These are phyloP conservation scores for Morelia viridis DNA, from an alignment of 2,797 vertebrate genomes.

Conservation along the genomic window DNA sequence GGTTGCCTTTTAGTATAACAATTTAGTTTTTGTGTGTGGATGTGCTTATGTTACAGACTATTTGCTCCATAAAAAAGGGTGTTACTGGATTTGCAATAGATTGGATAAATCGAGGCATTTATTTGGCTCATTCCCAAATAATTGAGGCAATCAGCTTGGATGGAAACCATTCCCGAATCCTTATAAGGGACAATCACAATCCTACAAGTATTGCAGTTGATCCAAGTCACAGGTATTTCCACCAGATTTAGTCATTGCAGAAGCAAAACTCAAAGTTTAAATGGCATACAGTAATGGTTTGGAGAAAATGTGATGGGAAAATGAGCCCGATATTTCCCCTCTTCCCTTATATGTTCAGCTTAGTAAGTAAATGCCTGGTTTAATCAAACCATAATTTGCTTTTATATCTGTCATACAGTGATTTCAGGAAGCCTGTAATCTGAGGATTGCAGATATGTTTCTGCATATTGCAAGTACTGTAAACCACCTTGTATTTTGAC, in stretches of 20 bases:
- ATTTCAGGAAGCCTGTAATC: too few species aligned
- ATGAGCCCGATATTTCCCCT: too few species aligned
- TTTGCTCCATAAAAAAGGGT: slow-evolving; percentile 80
- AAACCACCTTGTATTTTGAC: neutral
- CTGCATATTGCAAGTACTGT: neutral
- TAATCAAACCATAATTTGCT: neutral
- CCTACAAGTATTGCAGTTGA: slow-evolving; percentile 82
- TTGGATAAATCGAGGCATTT: slow-evolving; percentile 83
- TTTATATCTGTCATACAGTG: neutral
- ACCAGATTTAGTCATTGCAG: slow-evolving; percentile 23
- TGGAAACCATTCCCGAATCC: slow-evolving; percentile 77
- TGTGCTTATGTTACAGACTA: slow-evolving; percentile 74
- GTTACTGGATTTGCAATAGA: slow-evolving; percentile 88
- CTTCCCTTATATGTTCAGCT: neutral
- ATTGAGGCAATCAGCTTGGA: slow-evolving; percentile 81
- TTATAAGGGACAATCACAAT: slow-evolving; percentile 77
- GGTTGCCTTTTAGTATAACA: neutral
- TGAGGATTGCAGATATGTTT: neutral
- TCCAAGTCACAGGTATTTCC: slow-evolving; percentile 83
- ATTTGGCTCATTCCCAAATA: slow-evolving; percentile 83
- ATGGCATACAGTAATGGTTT: neutral
- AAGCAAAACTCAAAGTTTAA: neutral
- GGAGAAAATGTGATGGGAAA: neutral
- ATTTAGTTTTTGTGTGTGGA: neutral
- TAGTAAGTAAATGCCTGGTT: neutral